Evolutionary conservation across 1,140 invertebrate genomes (phyloP).

Genomic region (Cyphomyrmex costatus): DNA sequence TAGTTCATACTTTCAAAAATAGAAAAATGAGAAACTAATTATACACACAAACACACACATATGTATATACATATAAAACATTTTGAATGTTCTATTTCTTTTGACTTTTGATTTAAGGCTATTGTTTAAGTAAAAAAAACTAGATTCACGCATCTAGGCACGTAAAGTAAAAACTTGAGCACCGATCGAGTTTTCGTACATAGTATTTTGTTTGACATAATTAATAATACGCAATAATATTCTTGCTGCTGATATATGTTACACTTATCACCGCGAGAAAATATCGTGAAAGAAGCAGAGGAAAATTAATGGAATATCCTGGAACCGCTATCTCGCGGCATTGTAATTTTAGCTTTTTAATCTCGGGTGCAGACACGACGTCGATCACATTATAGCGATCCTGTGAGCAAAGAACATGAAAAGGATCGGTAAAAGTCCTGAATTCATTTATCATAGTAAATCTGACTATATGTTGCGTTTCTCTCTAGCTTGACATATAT

Average conservation of each 20-base stretch:
- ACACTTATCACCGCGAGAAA: background rate
- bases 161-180: background rate
- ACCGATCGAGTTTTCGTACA: background rate
- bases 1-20: background rate
- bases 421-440: conserved; percentile 29
- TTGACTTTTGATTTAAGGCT: background rate
- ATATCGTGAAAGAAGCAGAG: conserved; percentile 9
- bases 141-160: background rate
- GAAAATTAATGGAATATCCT: conserved; percentile 44
- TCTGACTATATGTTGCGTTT: background rate
- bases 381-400: conserved; percentile 36
- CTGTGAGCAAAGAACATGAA: background rate
- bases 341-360: conserved; percentile 54
- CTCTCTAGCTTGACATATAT: conserved; percentile 9
- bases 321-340: background rate
- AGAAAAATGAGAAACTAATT: background rate
- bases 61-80: background rate
- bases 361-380: conserved; percentile 28
- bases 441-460: conserved; percentile 47
- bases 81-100: background rate
- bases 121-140: background rate
- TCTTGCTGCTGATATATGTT: background rate
- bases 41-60: no score
- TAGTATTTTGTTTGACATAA: background rate
- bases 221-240: conserved; percentile 4